Percentiles rank a stretch among this genome's conserved stretches.
phyloP scores from a whole-genome alignment of 2,888 invertebrate species.

The Junonia oenone region DNA sequence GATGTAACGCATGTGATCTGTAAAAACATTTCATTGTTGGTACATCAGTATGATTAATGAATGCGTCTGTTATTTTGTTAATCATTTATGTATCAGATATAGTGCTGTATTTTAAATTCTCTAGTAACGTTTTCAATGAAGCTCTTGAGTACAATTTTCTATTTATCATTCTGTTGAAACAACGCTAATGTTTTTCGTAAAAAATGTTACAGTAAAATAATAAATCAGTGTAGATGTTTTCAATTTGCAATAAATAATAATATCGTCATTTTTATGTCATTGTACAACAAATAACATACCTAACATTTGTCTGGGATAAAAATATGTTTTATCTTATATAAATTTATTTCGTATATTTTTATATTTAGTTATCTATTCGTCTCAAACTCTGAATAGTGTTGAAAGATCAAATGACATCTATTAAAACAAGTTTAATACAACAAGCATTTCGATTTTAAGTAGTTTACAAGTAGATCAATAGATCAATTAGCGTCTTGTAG shows the following conservation, averaged over 20 bases:
- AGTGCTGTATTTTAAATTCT: slow-evolving; percentile 5
- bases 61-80: slow-evolving; percentile 1
- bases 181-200: too few species aligned
- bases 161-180: neutral
- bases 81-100: neutral
- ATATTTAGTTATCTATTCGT: too few species aligned
- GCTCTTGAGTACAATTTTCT: neutral
- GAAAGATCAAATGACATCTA: slow-evolving; percentile 1
- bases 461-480: slow-evolving; percentile 21
- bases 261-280: too few species aligned
- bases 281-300: too few species aligned
- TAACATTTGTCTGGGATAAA: too few species aligned
- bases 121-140: neutral
- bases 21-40: slow-evolving; percentile 12
- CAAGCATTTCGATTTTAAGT: slow-evolving; percentile 10
- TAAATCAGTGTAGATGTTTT: too few species aligned
- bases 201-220: too few species aligned
- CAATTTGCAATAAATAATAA: too few species aligned
- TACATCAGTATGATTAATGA: slow-evolving; percentile 12
- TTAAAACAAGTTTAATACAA: slow-evolving; percentile 13
- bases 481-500: slow-evolving; percentile 21
- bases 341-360: too few species aligned
- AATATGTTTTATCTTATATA: too few species aligned
- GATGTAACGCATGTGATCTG: slow-evolving; percentile 8
- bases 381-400: too few species aligned